A percentile compares a stretch with the other conserved stretches of the same genome.
These are phyloP conservation scores for Muntiacus muntjak DNA, from an alignment of 2,113 vertebrate species.

Conservation along the genomic window DNA sequence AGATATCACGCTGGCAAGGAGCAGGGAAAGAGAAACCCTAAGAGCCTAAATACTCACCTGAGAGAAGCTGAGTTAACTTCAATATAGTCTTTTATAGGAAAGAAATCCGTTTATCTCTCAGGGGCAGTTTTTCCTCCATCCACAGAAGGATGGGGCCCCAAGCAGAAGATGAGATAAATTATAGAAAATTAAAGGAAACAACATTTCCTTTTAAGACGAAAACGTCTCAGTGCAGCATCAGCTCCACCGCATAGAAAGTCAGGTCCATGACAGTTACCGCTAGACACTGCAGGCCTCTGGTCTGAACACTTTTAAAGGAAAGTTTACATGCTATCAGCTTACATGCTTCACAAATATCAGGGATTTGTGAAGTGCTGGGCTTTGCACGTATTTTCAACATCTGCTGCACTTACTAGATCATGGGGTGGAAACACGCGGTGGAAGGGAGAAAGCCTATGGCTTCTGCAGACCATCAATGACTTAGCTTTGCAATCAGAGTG, in stretches of 20 bases:
- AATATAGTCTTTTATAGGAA: neutral
- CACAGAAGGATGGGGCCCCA: neutral
- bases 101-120: neutral
- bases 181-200: neutral
- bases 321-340: neutral
- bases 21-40: neutral
- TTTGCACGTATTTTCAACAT: neutral
- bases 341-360: neutral
- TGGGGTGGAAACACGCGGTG: rapidly evolving
- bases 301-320: neutral
- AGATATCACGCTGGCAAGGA: neutral
- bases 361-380: neutral
- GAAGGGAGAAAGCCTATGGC: neutral
- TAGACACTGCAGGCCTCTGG: neutral
- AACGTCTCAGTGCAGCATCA: neutral
- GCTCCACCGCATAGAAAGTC: neutral
- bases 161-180: neutral
- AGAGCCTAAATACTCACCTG: neutral
- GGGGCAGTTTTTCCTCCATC: neutral
- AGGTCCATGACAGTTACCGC: neutral
- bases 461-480: neutral
- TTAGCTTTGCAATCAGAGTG: conserved; percentile 35
- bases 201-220: neutral
- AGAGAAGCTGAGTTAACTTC: neutral
- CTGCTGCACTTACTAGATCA: neutral